phyloP scores from a whole-genome alignment of 2,113 vertebrate species.

The Trematomus loennbergii region DNA sequence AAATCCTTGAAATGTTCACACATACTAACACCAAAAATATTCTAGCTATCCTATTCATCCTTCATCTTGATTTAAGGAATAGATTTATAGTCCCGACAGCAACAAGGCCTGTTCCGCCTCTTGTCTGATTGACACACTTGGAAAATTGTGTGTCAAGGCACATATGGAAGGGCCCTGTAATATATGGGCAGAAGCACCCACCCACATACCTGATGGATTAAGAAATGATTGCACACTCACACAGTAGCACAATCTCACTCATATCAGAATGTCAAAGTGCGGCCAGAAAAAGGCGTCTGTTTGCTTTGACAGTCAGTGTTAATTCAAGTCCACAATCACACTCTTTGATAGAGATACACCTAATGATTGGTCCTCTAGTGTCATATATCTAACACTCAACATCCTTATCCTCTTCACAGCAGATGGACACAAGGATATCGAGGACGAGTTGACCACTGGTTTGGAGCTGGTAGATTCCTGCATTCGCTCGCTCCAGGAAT shows the following conservation, averaged over 20 bases:
- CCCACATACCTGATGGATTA: constrained; percentile 18
- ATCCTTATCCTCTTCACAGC: constrained; percentile 36
- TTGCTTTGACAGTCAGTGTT: constrained; percentile 13
- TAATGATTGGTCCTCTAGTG: too few species aligned
- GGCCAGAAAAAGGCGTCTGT: constrained; percentile 20
- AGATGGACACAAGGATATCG: constrained; percentile 98
- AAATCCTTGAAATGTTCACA: background rate
- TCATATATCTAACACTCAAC: background rate
- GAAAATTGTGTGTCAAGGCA: constrained; percentile 22
- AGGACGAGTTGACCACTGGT: constrained; percentile 97
- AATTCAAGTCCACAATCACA: constrained; percentile 5
- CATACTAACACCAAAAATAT: background rate
- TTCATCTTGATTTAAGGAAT: constrained; percentile 8
- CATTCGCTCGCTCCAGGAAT: constrained; percentile 97
- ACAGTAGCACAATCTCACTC: background rate
- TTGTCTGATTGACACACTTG: constrained; percentile 17
- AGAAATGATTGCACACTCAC: constrained; percentile 13
- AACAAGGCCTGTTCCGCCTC: constrained; percentile 4
- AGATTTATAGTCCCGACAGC: constrained; percentile 9
- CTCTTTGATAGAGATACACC: background rate
- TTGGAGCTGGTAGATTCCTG: constrained; percentile 98
- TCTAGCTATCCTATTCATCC: constrained; percentile 5
- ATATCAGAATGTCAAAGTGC: constrained; percentile 3
- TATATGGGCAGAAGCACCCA: background rate
- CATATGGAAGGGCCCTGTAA: constrained; percentile 13